Percentiles rank a stretch among this genome's conserved stretches.
These are phyloP conservation scores for Heliocidaris tuberculata DNA, from an alignment of 35 echinoderm and acorn worm species.

Conservation along the genomic window DNA sequence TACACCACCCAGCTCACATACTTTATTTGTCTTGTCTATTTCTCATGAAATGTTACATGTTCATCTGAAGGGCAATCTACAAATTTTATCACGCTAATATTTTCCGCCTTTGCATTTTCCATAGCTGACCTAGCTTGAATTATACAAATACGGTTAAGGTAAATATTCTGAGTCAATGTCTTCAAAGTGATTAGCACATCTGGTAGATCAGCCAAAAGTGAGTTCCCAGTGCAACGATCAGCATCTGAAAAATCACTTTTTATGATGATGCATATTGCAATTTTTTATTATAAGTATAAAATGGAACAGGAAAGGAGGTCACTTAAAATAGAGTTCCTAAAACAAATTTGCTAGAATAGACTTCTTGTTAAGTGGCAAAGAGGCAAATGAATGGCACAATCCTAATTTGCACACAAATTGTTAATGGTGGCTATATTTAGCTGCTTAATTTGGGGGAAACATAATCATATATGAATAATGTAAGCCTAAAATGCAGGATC, in stretches of 20 bases:
- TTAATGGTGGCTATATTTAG: too few relatives aligned
- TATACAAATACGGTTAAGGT: background rate
- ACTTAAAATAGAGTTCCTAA: background rate
- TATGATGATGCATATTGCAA: background rate
- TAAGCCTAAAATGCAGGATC: too few relatives aligned
- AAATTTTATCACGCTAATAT: background rate
- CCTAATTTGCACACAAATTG: too few relatives aligned
- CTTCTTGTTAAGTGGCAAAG: too few relatives aligned
- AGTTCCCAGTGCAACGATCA: background rate
- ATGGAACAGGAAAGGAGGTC: background rate
- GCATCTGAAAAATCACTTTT: background rate
- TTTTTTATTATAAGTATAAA: background rate
- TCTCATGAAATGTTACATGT: background rate
- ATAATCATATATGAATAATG: too few relatives aligned
- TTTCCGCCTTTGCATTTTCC: background rate
- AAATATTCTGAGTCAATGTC: background rate
- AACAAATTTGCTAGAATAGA: background rate
- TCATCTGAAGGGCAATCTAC: background rate
- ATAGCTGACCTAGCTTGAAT: background rate
- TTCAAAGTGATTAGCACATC: background rate
- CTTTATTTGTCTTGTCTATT: background rate
- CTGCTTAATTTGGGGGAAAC: too few relatives aligned
- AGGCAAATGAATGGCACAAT: too few relatives aligned
- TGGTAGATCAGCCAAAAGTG: background rate
- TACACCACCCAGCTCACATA: too few relatives aligned